A percentile compares a stretch with the other conserved stretches of the same genome.
phyloP scores from a whole-genome alignment of 2,797 vertebrate species.

The Pipistrellus pygmaeus region DNA sequence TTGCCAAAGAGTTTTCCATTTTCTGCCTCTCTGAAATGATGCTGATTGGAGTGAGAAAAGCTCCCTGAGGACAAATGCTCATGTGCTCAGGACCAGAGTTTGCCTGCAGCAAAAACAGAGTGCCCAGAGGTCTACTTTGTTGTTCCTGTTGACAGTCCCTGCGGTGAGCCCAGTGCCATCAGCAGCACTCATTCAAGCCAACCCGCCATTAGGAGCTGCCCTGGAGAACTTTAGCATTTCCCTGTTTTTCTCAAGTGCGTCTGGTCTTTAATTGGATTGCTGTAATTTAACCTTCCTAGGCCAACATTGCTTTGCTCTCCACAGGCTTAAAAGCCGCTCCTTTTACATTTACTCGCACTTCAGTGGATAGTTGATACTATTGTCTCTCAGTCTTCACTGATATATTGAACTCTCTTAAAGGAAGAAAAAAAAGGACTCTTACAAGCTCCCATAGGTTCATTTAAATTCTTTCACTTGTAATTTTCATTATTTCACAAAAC shows the following conservation, averaged over 20 bases:
- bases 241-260: not conserved
- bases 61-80: slow-evolving; percentile 67
- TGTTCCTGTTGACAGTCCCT: not conserved
- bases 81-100: not conserved
- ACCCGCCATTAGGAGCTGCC: not conserved
- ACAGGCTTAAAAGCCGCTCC: not conserved
- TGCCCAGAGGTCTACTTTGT: not conserved
- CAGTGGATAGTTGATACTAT: not conserved
- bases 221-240: not conserved
- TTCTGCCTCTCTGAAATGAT: slow-evolving; percentile 59
- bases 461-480: not conserved
- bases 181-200: not conserved
- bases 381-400: not conserved
- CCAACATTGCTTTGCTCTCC: not conserved
- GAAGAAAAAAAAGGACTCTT: not conserved
- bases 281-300: not conserved
- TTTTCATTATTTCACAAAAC: slow-evolving; percentile 23
- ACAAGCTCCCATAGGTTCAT: not conserved
- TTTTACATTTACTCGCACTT: not conserved
- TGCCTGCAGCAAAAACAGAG: not conserved
- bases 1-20: slow-evolving; percentile 49
- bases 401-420: not conserved
- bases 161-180: not conserved
- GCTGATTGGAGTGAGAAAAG: slow-evolving; percentile 35
- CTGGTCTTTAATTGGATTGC: not conserved